These are phyloP conservation scores for Hydractinia symbiolongicarpus DNA, from an alignment of 30 jellyfish, hydroid and myxozoan genomes.

Conservation along the genomic window DNA sequence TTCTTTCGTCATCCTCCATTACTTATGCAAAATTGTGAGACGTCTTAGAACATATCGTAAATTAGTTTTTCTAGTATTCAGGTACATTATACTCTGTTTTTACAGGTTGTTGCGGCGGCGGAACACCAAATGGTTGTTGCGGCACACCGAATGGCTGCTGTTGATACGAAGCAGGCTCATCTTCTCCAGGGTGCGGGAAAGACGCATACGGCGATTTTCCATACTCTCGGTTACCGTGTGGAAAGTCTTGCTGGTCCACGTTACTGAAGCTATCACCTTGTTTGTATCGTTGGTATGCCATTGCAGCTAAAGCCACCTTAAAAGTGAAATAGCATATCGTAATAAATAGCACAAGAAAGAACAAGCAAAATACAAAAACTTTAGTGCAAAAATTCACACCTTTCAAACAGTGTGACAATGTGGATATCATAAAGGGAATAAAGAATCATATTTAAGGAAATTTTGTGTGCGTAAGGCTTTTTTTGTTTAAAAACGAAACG, in stretches of 20 bases:
- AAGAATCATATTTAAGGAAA: no score
- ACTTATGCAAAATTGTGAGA: no score
- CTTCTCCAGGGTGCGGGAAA: constrained; percentile 94
- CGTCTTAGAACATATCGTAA: no score
- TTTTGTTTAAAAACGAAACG: no score
- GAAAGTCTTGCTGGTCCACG: constrained; percentile 39
- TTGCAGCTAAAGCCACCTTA: constrained; percentile 64
- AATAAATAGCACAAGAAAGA: neutral
- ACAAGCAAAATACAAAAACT: neutral
- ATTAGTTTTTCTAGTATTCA: constrained; percentile 30
- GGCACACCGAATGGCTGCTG: constrained; percentile 81
- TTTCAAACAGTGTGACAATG: neutral
- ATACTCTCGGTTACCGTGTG: constrained; percentile 43
- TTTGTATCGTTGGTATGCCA: constrained; percentile 62
- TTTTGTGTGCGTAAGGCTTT: no score
- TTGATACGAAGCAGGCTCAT: constrained; percentile 57
- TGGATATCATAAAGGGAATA: no score
- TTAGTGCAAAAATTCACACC: neutral
- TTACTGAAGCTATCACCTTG: constrained; percentile 53
- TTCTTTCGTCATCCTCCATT: no score
- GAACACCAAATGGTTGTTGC: constrained; percentile 45
- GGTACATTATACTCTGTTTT: constrained; percentile 90
- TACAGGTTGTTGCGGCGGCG: constrained; percentile 65
- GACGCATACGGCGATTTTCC: constrained; percentile 95
- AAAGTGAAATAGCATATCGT: neutral